Conservation (phyloP, 1,140 invertebrate species). For the Prorops nasuta region DNA sequence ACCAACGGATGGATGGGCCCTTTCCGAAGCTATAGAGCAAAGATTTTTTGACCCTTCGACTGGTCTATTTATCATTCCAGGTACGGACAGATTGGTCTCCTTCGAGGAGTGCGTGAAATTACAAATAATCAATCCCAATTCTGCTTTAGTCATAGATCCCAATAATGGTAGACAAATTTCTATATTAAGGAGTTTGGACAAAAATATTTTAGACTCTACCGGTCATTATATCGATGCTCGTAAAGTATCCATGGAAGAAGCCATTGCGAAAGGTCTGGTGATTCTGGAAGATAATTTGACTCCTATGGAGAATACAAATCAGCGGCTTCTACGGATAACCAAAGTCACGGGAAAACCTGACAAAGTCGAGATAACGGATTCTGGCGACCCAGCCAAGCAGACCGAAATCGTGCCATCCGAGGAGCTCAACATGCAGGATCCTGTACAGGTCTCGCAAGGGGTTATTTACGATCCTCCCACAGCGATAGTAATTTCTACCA, state of each 20-base stretch:
- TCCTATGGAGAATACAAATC: slow-evolving; percentile 51
- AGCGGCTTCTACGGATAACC: slow-evolving; percentile 64
- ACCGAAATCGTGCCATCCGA: slow-evolving; percentile 54
- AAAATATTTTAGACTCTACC: slow-evolving; percentile 73
- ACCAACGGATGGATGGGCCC: slow-evolving; percentile 78
- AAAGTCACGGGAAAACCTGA: slow-evolving; percentile 65
- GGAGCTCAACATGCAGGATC: slow-evolving; percentile 60
- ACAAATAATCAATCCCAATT: slow-evolving; percentile 80
- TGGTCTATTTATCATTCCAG: slow-evolving; percentile 84
- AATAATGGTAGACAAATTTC: slow-evolving; percentile 69
- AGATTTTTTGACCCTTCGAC: slow-evolving; percentile 76
- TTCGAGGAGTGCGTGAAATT: slow-evolving; percentile 85
- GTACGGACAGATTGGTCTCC: slow-evolving; percentile 79
- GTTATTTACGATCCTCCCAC: slow-evolving; percentile 76
- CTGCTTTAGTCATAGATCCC: slow-evolving; percentile 76
- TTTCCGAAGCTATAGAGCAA: slow-evolving; percentile 74
- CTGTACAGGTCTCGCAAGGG: slow-evolving; percentile 67
- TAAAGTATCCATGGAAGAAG: slow-evolving; percentile 75
- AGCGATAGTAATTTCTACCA: slow-evolving; percentile 69
- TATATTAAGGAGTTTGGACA: slow-evolving; percentile 73
- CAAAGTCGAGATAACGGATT: slow-evolving; percentile 64
- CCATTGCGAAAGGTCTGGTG: slow-evolving; percentile 69
- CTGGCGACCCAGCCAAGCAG: slow-evolving; percentile 48
- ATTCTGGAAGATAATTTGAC: slow-evolving; percentile 58
- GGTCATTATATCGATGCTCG: slow-evolving; percentile 68